Conservation (phyloP, 2,888 invertebrate genomes). For the Zhuqinia jingwanae region DNA sequence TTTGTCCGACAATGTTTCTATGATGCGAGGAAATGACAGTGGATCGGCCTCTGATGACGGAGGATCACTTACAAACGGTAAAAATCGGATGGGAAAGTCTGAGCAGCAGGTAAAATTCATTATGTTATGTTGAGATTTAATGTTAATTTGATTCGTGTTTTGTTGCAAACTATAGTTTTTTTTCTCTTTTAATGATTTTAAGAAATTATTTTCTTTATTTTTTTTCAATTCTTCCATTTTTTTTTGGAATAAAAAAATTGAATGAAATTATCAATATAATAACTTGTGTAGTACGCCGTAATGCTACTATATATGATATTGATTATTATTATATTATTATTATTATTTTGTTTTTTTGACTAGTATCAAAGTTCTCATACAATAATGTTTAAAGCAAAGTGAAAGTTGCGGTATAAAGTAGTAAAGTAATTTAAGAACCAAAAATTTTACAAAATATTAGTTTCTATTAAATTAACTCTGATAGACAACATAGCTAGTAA, state of each 20-base stretch:
- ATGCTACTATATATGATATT: too few species aligned
- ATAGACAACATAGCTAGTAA: too few species aligned
- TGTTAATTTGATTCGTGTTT: not conserved
- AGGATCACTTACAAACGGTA: constrained; percentile 55
- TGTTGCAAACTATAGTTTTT: not conserved
- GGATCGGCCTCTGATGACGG: constrained; percentile 76
- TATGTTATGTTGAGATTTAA: too few species aligned
- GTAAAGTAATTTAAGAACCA: constrained; percentile 6
- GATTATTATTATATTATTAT: not conserved
- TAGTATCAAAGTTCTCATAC: not conserved
- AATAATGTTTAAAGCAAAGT: not conserved
- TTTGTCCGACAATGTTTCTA: constrained; percentile 43
- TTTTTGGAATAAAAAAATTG: too few species aligned
- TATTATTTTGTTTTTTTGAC: constrained; percentile 3
- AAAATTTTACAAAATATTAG: not conserved
- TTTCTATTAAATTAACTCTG: too few species aligned
- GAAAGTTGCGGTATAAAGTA: constrained; percentile 2
- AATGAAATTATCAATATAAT: too few species aligned
- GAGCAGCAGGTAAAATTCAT: constrained; percentile 77
- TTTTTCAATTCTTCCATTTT: not conserved
- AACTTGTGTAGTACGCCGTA: too few species aligned
- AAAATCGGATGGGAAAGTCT: constrained; percentile 70
- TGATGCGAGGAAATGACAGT: constrained; percentile 75
- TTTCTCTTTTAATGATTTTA: not conserved
- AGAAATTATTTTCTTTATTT: too few species aligned